These are phyloP conservation scores for Hyla sarda DNA, from an alignment of 2,113 vertebrate species.

Conservation along the genomic window DNA sequence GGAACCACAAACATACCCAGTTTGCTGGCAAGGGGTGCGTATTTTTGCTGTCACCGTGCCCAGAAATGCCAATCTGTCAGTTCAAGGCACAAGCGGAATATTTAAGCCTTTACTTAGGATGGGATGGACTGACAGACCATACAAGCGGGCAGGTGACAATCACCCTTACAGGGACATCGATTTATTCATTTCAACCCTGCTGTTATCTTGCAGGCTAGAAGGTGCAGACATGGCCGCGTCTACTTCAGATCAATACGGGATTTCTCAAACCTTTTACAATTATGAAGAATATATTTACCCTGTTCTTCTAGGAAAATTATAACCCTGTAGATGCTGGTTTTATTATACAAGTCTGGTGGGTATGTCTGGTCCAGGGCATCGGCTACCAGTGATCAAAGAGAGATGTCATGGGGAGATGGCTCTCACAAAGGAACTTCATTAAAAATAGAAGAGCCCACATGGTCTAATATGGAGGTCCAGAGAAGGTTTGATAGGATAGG, in stretches of 20 bases:
- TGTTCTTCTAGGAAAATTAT: not conserved
- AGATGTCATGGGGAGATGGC: too few species aligned
- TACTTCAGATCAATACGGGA: not conserved
- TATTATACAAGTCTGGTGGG: not conserved
- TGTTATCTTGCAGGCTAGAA: slow-evolving; percentile 1
- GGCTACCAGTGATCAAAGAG: too few species aligned
- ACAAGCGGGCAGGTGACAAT: slow-evolving; percentile 63
- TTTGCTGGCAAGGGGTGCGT: slow-evolving; percentile 42
- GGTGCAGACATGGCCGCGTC: not conserved
- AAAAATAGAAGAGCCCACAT: too few species aligned
- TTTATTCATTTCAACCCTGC: slow-evolving; percentile 62
- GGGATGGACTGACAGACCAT: slow-evolving; percentile 63
- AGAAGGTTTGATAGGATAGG: too few species aligned
- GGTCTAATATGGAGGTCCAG: too few species aligned
- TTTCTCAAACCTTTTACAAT: slow-evolving; percentile 16
- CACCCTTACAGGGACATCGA: slow-evolving; percentile 65
- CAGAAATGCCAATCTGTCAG: slow-evolving; percentile 53
- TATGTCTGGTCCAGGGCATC: not conserved
- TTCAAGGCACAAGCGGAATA: slow-evolving; percentile 60
- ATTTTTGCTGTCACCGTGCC: slow-evolving; percentile 53
- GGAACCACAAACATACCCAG: slow-evolving; percentile 15
- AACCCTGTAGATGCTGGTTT: not conserved
- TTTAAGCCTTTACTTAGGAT: slow-evolving; percentile 66
- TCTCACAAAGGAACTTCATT: too few species aligned
- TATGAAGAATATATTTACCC: not conserved